Evolutionary conservation across 2,888 invertebrate species (phyloP).

Genomic region (Drosophila phalerata): DNA sequence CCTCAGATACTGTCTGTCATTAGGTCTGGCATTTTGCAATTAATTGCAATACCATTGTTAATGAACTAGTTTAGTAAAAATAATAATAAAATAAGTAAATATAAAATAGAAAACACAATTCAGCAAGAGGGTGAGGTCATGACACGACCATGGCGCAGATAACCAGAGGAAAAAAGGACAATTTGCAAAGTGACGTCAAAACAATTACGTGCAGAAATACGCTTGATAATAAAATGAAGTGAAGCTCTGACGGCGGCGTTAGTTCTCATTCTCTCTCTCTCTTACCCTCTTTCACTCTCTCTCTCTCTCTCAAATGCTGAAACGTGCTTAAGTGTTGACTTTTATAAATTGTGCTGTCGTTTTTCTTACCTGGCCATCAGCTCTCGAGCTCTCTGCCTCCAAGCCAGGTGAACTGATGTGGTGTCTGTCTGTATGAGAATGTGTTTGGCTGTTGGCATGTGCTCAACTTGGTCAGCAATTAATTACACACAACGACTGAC

Average conservation of each 20-base stretch:
- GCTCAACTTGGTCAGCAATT: conserved; percentile 77
- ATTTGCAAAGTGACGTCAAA: conserved; percentile 79
- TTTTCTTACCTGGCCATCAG: conserved; percentile 46
- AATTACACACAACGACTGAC: conserved; percentile 62
- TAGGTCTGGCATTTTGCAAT: conserved; percentile 54
- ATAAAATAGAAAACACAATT: conserved; percentile 13
- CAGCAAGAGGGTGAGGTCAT: conserved; percentile 33
- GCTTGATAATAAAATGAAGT: conserved; percentile 82
- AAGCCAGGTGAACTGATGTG: conserved; percentile 19
- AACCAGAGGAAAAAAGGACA: conserved; percentile 61
- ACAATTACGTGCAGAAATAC: conserved; percentile 78
- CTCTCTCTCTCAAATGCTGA: conserved; percentile 53
- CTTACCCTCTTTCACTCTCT: not conserved
- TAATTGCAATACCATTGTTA: conserved; percentile 67
- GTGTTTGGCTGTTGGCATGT: conserved; percentile 51
- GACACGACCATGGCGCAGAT: conserved; percentile 44
- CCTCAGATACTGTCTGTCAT: conserved; percentile 15
- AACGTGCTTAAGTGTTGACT: conserved; percentile 81
- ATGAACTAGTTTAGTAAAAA: conserved; percentile 60
- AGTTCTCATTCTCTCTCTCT: not conserved
- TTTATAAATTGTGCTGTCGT: conserved; percentile 80
- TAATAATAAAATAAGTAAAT: conserved; percentile 23
- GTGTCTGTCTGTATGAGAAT: conserved; percentile 30
- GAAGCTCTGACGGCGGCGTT: conserved; percentile 34
- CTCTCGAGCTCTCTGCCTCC: conserved; percentile 5